Evolutionary conservation across 2,888 invertebrate genomes (phyloP), one percentile per base, ranked within the genome.

Genomic region (Venustoraphidia nigricollis): DNA sequence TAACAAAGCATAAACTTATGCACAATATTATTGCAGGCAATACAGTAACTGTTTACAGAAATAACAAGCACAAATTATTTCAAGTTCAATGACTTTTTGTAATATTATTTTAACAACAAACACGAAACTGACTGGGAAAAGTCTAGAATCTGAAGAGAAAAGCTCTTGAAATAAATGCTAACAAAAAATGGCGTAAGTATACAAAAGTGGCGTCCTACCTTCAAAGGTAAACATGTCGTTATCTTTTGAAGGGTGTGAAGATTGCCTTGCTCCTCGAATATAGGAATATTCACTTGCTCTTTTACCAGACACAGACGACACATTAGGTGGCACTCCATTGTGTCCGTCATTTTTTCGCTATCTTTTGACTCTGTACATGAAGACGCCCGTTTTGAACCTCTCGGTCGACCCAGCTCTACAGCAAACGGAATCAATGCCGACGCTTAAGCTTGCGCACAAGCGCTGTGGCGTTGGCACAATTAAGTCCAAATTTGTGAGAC

Each of bases 201-300:
- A 65, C 27, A 27, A 27, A 27, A 27, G 27, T 27, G 6, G 27
- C 27, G 27, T 27, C 27, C 27, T 76, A 83, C 83, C 81, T 81
- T 81, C 62, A 83, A 77, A 64, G 82, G 82, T 63, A 83, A 73
- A 65, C 81, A 82, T 56, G 81, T 69, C 52, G 78, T 75, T 68
- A 83, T 81, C 72, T 83, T 83, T 54, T 77, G 64, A 61, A 75
- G 79, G 57, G 81, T 71, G 59, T 73, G 70, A 56, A 70, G 64
- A 54, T 80, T 79, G 59, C 76, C 79, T 59, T 76, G 75, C 56
- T 78, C 79, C 56, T 78, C 80, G 61, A 82, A 83, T 64, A 83
- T 81, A 58, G 77, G 70, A 60, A 80, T 75, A 60, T 77, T 78
- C 44, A 81, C 81, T 60, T 65, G 59, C 52, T 67, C 66, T 56